Percentiles rank a stretch among this genome's conserved stretches.
phyloP scores from a whole-genome alignment of 2,113 vertebrate species.

The Mus spicilegus region DNA sequence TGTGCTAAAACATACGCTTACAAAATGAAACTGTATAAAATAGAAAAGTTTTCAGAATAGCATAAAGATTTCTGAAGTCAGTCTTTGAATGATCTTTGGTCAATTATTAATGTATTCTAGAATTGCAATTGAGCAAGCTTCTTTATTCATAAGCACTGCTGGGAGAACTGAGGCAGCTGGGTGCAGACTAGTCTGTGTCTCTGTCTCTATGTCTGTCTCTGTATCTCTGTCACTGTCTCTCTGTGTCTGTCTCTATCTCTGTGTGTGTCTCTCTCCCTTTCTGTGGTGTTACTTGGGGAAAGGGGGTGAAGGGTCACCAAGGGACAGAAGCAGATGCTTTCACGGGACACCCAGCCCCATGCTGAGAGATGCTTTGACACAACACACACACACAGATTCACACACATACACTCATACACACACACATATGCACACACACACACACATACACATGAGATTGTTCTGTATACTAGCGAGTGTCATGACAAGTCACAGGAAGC shows the following conservation, averaged over 20 bases:
- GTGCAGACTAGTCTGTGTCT: neutral
- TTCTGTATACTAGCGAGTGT: neutral
- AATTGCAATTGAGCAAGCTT: neutral
- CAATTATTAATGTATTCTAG: neutral
- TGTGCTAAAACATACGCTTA: neutral
- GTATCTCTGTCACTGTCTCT: neutral
- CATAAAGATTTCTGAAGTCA: neutral
- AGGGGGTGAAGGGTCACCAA: neutral
- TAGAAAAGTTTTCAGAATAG: neutral
- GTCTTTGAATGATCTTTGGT: neutral
- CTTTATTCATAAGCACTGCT: neutral
- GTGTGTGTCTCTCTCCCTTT: neutral
- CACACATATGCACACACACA: no score
- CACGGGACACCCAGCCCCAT: no score
- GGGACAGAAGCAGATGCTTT: no score
- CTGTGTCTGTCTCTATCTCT: neutral
- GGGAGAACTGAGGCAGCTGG: accelerated
- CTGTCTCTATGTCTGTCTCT: neutral
- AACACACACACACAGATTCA: no score
- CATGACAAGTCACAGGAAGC: neutral
- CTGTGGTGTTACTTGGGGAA: no score
- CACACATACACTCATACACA: no score
- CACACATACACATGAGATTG: no score
- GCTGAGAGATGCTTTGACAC: neutral
- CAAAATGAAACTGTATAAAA: neutral